These are phyloP conservation scores for Eulacestoma nigropectus DNA, from an alignment of 2,113 vertebrate species.

Conservation along the genomic window DNA sequence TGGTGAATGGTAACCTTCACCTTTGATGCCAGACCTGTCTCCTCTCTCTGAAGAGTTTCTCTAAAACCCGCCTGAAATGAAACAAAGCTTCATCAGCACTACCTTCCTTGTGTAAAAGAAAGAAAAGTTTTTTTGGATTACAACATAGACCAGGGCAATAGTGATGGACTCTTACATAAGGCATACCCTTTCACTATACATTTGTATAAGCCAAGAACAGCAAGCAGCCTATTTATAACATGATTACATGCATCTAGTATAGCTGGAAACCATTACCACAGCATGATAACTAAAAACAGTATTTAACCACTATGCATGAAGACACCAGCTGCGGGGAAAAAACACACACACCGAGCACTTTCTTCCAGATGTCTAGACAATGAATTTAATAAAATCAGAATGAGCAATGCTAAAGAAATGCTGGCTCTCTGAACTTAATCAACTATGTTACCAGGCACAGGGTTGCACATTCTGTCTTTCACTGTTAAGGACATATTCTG, in stretches of 20 bases:
- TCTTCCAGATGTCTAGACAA: slow-evolving; percentile 44
- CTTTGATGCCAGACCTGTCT: neutral
- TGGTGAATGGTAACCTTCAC: neutral
- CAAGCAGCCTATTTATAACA: slow-evolving; percentile 12
- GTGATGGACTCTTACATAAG: neutral
- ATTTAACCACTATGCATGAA: slow-evolving; percentile 31
- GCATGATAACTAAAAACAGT: slow-evolving; percentile 32
- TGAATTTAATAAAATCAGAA: slow-evolving; percentile 29
- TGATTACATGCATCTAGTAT: slow-evolving; percentile 35
- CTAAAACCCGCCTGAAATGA: neutral
- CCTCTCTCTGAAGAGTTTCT: neutral
- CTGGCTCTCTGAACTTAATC: neutral
- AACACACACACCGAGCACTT: neutral
- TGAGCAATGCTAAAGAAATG: slow-evolving; percentile 8
- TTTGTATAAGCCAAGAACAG: slow-evolving; percentile 13
- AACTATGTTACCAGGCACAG: neutral
- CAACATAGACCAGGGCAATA: neutral
- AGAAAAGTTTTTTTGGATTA: neutral
- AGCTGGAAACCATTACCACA: slow-evolving; percentile 34
- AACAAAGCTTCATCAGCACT: neutral
- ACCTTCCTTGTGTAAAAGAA: neutral
- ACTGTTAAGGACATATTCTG: neutral
- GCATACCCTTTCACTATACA: slow-evolving; percentile 45
- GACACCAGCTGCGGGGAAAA: slow-evolving; percentile 37
- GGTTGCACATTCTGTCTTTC: neutral